phyloP scores from a whole-genome alignment of 1,140 invertebrate species.

The Zaprionus africanus region DNA sequence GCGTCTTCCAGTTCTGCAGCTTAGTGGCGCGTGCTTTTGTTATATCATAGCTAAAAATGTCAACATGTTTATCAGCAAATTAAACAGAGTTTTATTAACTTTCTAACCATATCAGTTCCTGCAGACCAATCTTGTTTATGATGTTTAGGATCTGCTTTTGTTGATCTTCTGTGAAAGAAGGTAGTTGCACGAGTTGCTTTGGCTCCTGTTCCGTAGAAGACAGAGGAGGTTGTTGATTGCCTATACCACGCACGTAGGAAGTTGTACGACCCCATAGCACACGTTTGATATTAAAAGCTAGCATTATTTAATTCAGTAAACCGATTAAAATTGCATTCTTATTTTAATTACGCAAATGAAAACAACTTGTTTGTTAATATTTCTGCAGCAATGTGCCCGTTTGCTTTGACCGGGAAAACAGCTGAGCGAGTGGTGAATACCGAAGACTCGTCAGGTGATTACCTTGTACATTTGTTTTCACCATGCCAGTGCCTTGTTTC shows the following conservation, averaged over 20 bases:
- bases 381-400: constrained; percentile 25
- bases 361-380: constrained; percentile 17
- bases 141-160: constrained; percentile 47
- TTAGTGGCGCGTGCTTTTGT: constrained; percentile 66
- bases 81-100: neutral
- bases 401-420: neutral
- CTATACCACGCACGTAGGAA: constrained; percentile 9
- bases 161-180: constrained; percentile 49
- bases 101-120: constrained; percentile 56
- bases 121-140: constrained; percentile 47
- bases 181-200: constrained; percentile 32
- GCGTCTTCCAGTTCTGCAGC: constrained; percentile 59
- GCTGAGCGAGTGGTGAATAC: constrained; percentile 11
- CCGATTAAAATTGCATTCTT: neutral
- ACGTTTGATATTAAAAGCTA: constrained; percentile 18
- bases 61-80: neutral
- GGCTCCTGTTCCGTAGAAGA: neutral
- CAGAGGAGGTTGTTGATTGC: neutral
- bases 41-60: constrained; percentile 68
- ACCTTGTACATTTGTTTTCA: neutral
- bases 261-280: neutral
- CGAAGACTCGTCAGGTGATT: neutral
- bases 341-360: constrained; percentile 26
- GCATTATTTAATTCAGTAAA: constrained; percentile 32
- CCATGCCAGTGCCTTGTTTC: neutral